These are phyloP conservation scores for Myrmophylax atrothorax DNA, from an alignment of 2,113 vertebrate genomes.

Conservation along the genomic window DNA sequence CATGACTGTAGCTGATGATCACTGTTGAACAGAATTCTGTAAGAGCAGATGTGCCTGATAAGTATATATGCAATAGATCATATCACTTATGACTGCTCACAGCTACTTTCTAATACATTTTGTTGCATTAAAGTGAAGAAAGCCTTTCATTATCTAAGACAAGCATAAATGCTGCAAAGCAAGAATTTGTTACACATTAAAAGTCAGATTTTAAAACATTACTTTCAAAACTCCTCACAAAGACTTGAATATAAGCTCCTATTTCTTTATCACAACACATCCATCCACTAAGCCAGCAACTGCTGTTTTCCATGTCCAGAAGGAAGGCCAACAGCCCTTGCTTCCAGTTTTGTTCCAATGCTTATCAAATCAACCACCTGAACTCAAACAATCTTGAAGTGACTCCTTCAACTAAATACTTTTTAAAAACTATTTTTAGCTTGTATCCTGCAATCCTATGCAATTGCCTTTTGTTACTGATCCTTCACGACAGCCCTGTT, in stretches of 20 bases:
- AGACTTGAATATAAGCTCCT: background rate
- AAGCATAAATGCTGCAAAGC: background rate
- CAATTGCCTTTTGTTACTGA: background rate
- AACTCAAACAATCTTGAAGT: background rate
- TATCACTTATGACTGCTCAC: background rate
- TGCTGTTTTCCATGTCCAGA: background rate
- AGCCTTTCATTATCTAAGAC: background rate
- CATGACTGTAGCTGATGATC: conserved; percentile 57
- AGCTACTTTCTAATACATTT: background rate
- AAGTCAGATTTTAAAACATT: background rate
- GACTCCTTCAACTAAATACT: background rate
- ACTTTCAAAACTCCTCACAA: background rate
- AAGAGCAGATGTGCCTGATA: background rate
- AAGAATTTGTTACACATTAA: background rate
- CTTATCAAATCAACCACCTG: background rate
- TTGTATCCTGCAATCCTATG: background rate
- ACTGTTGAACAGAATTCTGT: background rate
- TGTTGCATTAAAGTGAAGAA: background rate
- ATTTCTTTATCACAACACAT: background rate
- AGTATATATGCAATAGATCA: background rate
- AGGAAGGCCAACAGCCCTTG: background rate
- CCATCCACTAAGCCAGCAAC: background rate
- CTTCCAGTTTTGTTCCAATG: background rate
- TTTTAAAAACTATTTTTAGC: background rate
- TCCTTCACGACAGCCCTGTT: background rate